phyloP scores from a whole-genome alignment of 2,113 vertebrate species.

The Python bivittatus region DNA sequence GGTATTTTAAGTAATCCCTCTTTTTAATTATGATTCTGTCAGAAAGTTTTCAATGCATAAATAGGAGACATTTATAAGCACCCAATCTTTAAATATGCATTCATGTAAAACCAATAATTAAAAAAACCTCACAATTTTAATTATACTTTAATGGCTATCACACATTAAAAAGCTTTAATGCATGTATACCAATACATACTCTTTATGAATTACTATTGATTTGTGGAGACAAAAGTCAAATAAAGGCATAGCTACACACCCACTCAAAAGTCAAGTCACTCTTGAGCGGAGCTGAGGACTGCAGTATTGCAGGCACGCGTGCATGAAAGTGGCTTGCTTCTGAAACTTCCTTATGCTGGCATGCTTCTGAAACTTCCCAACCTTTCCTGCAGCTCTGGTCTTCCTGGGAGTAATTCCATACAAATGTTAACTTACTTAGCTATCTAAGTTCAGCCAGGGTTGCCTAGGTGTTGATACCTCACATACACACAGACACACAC shows the following conservation, averaged over 20 bases:
- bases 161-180: conserved; percentile 69
- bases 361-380: neutral
- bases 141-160: conserved; percentile 79
- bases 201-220: conserved; percentile 63
- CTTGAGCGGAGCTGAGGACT: neutral
- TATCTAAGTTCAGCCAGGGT: neutral
- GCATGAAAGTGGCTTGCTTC: neutral
- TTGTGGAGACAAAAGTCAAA: conserved; percentile 66
- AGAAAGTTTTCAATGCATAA: conserved; percentile 70
- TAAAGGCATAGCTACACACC: conserved; percentile 28
- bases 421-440: neutral
- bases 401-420: neutral
- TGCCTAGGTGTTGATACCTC: neutral
- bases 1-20: conserved; percentile 78
- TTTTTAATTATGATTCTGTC: conserved; percentile 79
- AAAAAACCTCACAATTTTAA: conserved; percentile 74
- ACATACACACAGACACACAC: neutral
- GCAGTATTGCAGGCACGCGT: neutral
- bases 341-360: neutral
- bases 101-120: conserved; percentile 75
- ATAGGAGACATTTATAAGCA: conserved; percentile 73
- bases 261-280: neutral
- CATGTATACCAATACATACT: conserved; percentile 68
- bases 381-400: neutral
- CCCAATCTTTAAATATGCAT: conserved; percentile 75